Conservation (phyloP, 2,113 vertebrate species). For the Lipophrys pholis region DNA sequence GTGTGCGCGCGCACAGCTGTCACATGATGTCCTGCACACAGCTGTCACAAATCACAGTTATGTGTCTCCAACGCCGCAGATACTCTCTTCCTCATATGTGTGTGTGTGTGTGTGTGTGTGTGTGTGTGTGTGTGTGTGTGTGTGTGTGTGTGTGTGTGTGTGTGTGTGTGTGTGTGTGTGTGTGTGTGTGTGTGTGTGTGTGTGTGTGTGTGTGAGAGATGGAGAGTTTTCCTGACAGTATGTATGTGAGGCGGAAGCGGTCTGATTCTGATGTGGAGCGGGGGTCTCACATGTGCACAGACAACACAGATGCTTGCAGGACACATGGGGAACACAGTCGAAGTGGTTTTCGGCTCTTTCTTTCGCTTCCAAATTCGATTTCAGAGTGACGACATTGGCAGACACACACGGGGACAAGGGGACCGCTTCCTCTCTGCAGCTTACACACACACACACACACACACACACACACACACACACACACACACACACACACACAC, state of each 20-base stretch:
- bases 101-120: slow-evolving; percentile 5
- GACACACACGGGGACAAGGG: not conserved
- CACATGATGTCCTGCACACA: slow-evolving; percentile 64
- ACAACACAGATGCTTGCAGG: not conserved
- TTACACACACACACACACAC: not conserved
- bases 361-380: not conserved
- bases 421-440: not conserved
- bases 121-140: slow-evolving; percentile 2
- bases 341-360: not conserved
- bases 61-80: slow-evolving; percentile 42
- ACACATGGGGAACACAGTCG: not conserved
- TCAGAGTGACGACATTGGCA: not conserved
- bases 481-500: not conserved
- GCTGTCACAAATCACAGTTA: slow-evolving; percentile 64
- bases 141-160: not conserved
- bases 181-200: not conserved
- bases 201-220: not conserved
- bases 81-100: slow-evolving; percentile 15
- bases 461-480: no score
- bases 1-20: slow-evolving; percentile 31
- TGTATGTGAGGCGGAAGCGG: not conserved
- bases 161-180: slow-evolving; percentile 7
- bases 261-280: slow-evolving; percentile 1
- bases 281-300: not conserved
- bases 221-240: not conserved